Conservation (phyloP, 2,888 invertebrate genomes). For the Leptopilina myrica region DNA sequence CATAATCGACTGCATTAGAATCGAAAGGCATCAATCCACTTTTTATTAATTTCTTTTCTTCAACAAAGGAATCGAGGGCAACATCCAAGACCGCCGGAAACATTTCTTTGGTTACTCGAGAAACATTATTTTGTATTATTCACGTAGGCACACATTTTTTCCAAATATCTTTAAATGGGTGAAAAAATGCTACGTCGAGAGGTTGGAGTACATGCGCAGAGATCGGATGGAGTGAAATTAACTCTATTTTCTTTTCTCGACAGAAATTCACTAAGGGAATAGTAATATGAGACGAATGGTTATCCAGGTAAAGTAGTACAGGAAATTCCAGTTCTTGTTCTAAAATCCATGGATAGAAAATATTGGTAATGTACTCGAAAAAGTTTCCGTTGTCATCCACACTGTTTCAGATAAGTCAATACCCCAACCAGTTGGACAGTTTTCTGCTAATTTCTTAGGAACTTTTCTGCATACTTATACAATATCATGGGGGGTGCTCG, state of each 20-base stretch:
- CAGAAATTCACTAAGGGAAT: conserved; percentile 35
- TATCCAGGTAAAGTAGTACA: conserved; percentile 34
- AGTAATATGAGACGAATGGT: conserved; percentile 23
- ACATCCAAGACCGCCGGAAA: not conserved
- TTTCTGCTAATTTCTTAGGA: conserved; percentile 10
- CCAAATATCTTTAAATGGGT: conserved; percentile 37
- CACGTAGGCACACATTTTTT: conserved; percentile 16
- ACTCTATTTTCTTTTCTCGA: conserved; percentile 32
- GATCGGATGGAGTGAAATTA: conserved; percentile 12
- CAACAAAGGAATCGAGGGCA: conserved; percentile 4
- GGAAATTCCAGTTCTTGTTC: conserved; percentile 19
- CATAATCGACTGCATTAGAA: conserved; percentile 29
- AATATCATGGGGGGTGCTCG: conserved; percentile 36
- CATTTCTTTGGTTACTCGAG: not conserved
- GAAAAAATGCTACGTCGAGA: conserved; percentile 39
- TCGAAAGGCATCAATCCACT: conserved; percentile 26
- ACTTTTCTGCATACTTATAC: conserved; percentile 19
- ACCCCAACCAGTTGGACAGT: conserved; percentile 38
- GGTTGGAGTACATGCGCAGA: conserved; percentile 34
- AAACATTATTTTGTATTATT: conserved; percentile 19
- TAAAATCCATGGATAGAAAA: conserved; percentile 4
- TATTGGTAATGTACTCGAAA: not conserved
- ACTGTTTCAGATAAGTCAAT: conserved; percentile 40
- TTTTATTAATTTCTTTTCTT: not conserved
- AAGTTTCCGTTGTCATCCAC: conserved; percentile 35